These are phyloP conservation scores for Phalera bucephala DNA, from an alignment of 2,888 invertebrate species.

Conservation along the genomic window DNA sequence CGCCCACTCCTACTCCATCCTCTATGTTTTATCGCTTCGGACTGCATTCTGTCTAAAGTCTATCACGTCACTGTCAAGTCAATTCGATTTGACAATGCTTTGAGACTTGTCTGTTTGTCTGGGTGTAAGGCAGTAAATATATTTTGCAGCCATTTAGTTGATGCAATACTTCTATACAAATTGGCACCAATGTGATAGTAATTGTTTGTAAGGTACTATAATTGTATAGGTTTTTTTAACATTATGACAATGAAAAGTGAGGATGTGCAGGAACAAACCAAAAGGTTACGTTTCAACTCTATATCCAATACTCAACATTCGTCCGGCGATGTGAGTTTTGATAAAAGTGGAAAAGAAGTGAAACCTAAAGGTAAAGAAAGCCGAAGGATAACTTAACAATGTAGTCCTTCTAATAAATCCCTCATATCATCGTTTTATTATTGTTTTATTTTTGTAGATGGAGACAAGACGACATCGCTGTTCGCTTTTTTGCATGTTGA, in stretches of 20 bases:
- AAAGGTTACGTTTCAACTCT: slow-evolving; percentile 73
- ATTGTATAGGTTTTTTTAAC: slow-evolving; percentile 7
- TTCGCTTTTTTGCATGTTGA: slow-evolving; percentile 92
- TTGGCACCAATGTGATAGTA: slow-evolving; percentile 28
- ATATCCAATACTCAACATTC: slow-evolving; percentile 58
- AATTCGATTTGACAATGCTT: no score
- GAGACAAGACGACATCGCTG: slow-evolving; percentile 69
- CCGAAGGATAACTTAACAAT: no score
- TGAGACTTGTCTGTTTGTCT: no score
- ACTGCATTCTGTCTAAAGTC: no score
- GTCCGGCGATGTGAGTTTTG: slow-evolving; percentile 54
- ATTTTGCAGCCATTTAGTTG: no score
- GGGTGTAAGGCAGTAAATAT: no score
- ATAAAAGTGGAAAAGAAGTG: slow-evolving; percentile 56
- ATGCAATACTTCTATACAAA: slow-evolving; percentile 8
- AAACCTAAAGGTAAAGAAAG: slow-evolving; percentile 63
- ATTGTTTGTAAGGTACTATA: slow-evolving; percentile 13
- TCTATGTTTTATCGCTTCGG: no score
- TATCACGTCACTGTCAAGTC: no score
- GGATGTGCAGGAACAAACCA: slow-evolving; percentile 65
- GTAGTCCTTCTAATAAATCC: no score
- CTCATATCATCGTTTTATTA: no score
- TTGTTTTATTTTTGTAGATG: slow-evolving; percentile 49
- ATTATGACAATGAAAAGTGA: slow-evolving; percentile 65
- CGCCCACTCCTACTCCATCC: no score